Evolutionary conservation across 2,113 vertebrate species (phyloP), one percentile per base, ranked within the genome.

Genomic region (Caloenas nicobarica): DNA sequence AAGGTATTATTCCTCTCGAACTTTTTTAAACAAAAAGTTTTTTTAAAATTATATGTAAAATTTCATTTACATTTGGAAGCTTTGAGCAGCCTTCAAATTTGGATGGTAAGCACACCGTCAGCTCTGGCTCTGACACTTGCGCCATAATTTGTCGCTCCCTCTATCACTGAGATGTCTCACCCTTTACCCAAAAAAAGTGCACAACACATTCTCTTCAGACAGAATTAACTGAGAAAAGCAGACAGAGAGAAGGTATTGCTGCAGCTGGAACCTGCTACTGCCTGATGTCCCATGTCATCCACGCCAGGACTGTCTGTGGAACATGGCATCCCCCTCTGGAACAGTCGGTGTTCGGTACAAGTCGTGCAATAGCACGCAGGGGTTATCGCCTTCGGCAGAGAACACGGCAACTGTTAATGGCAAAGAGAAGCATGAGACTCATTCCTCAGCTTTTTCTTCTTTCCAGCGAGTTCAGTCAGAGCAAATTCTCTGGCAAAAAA

Each of bases 281-380:
- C 29, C 23, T 16, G 0, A 24, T 18, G 38, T 46, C 56, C 26
- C 2, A 0, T 12, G 29, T 9, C 40, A 68, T 46, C 40, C 2
- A 2, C 7, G 26, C 16, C 18, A 28, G 38, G 31, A 36, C 11
- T 38, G 14, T 11, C 48, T 42, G 36, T n/a, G 26, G n/a, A 71
- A 71, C 29, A 22, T 28, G 9, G 15, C 38, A 57, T 17, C 33
- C 11, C 69, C 42, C 36, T 25, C 65, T 23, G n/a, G 51, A 69
- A 54, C 2, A 76, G 34, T 19, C 0, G 0, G 12, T 8, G 57
- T 18, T 72, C 38, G 2, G 0, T n/a, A 31, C 0, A 0, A 34
- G 31, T 46, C 44, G 9, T 19, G 44, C 44, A 19, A 19, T 46
- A 19, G 44, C 18, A 46, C 44, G 18, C 44, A 46, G 44, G 18